Percentiles rank a stretch among this genome's conserved stretches.
Conservation (phyloP, 2,797 vertebrate species). For the Hippopotamyrus pictus region DNA sequence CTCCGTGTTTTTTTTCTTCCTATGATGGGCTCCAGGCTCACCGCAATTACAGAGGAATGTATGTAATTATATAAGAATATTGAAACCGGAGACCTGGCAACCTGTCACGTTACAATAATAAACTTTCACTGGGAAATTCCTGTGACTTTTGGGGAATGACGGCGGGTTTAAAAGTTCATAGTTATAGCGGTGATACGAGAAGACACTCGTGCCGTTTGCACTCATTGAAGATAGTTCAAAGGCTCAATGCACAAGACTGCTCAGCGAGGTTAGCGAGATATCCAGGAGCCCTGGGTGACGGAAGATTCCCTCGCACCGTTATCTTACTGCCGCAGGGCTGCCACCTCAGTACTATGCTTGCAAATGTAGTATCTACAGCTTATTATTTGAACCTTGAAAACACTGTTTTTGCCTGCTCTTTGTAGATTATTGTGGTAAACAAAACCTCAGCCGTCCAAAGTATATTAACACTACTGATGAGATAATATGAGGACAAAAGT, state of each 20-base stretch:
- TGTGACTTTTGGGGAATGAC: neutral
- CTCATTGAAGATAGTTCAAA: neutral
- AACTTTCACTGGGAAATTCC: neutral
- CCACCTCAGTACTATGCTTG: neutral
- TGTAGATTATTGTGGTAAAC: neutral
- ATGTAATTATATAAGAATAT: neutral
- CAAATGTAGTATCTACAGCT: neutral
- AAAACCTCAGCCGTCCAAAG: neutral
- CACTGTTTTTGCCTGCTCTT: neutral
- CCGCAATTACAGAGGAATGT: neutral
- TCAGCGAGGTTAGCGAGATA: neutral
- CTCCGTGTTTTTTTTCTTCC: neutral
- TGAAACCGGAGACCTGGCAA: neutral
- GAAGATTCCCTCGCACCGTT: neutral
- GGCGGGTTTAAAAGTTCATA: neutral
- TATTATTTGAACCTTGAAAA: neutral
- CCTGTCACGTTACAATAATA: neutral
- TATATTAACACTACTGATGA: neutral
- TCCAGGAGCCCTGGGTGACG: neutral
- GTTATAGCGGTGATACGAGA: neutral
- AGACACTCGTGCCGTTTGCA: neutral
- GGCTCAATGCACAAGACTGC: neutral
- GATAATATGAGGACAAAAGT: neutral
- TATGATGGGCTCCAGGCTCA: neutral
- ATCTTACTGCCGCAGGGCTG: neutral